Base-by-base conservation (phyloP, 2,888 invertebrate species). In the Spodoptera picta region DNA sequence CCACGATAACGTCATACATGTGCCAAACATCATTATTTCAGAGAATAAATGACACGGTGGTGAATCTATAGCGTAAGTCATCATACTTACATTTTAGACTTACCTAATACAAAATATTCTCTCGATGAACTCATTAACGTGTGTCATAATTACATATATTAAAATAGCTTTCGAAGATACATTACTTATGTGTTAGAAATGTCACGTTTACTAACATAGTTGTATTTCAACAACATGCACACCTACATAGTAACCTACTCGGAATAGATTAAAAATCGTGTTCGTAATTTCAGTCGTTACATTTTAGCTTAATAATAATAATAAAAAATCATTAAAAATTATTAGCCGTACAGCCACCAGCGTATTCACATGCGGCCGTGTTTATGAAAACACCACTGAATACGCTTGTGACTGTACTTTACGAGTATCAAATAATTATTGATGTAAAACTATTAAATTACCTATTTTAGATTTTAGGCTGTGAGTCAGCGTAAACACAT, bases 401-500 rank as follows among this genome's bases (percentile, higher is more conserved):
- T 44, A 53, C 56, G 27, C 36, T 68, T 76, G 81, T 73, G 80
- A 70, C 69, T 82, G 78, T 80, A 79, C 77, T 55, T 77, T 81
- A 85, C 81, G 82, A 85, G 87, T 88, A 88, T 89, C 86, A 87
- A 88, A 83, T 88, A 87, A 87, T 82, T 81, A 84, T 85, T 82
- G 81, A 86, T 83, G 83, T 87, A 81, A 76, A 83, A 85, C 84
- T 87, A 85, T 85, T 81, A 79, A 73, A 82, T 87, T 90, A 90
- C 86, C 85, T 89, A 90, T 87, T 80, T 87, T 94, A 93, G 91
- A 90, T 89, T 87, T 87, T 92, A 94, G 92, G 93, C 93, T 94
- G 93, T 92, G 91, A 92, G 83, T 90, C 93, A 92, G 92, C 91
- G 82, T 90, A 84, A 87, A 90, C 90, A 91, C 89, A 88, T 91